These are phyloP conservation scores for Sebastes vulpes DNA, from an alignment of 2,797 vertebrate genomes.

Conservation along the genomic window DNA sequence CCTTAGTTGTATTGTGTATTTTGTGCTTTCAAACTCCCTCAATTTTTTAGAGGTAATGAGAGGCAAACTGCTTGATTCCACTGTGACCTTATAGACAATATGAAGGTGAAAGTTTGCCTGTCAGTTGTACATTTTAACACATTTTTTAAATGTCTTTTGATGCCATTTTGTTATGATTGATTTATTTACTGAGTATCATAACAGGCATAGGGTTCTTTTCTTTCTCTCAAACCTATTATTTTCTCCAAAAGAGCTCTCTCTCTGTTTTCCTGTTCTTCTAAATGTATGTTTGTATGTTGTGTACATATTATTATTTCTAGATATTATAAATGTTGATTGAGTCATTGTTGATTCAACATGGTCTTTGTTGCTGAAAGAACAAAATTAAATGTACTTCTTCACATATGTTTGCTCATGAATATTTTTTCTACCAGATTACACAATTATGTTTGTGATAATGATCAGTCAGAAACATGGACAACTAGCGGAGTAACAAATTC, in stretches of 20 bases:
- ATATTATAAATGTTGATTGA: conserved; percentile 48
- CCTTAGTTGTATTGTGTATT: conserved; percentile 25
- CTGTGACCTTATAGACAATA: conserved; percentile 42
- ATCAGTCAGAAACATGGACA: conserved; percentile 75
- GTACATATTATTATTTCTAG: conserved; percentile 58
- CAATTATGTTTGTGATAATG: background rate
- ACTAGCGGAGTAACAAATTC: conserved; percentile 85
- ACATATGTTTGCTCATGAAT: background rate
- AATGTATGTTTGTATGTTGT: conserved; percentile 36
- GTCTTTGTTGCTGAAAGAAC: conserved; percentile 43
- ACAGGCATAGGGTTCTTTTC: conserved; percentile 1
- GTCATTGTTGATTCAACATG: conserved; percentile 29
- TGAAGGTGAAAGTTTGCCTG: conserved; percentile 43
- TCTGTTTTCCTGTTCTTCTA: conserved; percentile 37
- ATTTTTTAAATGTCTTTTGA: conserved; percentile 33
- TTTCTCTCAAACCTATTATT: background rate
- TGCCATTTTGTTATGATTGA: conserved; percentile 30
- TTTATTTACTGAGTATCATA: conserved; percentile 32
- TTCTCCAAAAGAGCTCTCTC: conserved; percentile 13
- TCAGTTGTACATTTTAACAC: conserved; percentile 28
- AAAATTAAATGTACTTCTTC: conserved; percentile 66
- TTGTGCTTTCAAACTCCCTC: conserved; percentile 58
- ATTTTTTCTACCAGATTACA: background rate
- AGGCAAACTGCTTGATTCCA: conserved; percentile 37
- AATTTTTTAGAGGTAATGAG: conserved; percentile 64